These are phyloP conservation scores for Apantesis nais DNA, from an alignment of 2,888 invertebrate genomes.

Conservation along the genomic window DNA sequence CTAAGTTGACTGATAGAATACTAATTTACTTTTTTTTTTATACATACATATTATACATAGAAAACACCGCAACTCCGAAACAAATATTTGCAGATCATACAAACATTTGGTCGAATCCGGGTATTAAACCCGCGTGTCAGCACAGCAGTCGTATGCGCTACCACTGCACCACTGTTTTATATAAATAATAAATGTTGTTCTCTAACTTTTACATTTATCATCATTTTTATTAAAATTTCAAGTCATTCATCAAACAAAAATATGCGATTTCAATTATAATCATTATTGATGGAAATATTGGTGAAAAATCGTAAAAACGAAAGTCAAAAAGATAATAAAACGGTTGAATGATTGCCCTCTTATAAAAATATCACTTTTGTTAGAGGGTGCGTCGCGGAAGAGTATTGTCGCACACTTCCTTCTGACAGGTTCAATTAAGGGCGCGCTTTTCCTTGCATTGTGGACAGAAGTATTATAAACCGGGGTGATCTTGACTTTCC, in stretches of 20 bases:
- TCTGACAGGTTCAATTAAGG: slow-evolving; percentile 45
- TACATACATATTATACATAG: too few species aligned
- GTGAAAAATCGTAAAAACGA: slow-evolving; percentile 43
- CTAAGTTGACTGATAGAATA: too few species aligned
- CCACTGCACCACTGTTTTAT: too few species aligned
- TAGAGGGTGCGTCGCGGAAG: slow-evolving; percentile 38
- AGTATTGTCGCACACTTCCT: slow-evolving; percentile 31
- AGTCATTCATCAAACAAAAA: slow-evolving; percentile 25
- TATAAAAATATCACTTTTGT: slow-evolving; percentile 50
- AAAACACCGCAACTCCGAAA: too few species aligned
- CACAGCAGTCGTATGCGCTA: too few species aligned
- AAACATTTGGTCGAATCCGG: too few species aligned
- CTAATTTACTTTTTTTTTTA: too few species aligned
- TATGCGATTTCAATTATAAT: slow-evolving; percentile 33
- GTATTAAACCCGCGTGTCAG: too few species aligned
- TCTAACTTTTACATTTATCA: too few species aligned
- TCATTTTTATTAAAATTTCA: too few species aligned
- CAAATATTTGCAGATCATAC: too few species aligned
- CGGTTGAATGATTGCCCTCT: slow-evolving; percentile 45
- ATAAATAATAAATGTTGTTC: too few species aligned
- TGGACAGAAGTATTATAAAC: slow-evolving; percentile 24
- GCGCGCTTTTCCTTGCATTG: slow-evolving; percentile 20
- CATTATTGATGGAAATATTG: slow-evolving; percentile 40
- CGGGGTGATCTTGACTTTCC: slow-evolving; percentile 22
- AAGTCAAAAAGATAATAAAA: slow-evolving; percentile 44